Conservation (phyloP, 1,140 invertebrate species). For the Drosophila nebulosa region DNA sequence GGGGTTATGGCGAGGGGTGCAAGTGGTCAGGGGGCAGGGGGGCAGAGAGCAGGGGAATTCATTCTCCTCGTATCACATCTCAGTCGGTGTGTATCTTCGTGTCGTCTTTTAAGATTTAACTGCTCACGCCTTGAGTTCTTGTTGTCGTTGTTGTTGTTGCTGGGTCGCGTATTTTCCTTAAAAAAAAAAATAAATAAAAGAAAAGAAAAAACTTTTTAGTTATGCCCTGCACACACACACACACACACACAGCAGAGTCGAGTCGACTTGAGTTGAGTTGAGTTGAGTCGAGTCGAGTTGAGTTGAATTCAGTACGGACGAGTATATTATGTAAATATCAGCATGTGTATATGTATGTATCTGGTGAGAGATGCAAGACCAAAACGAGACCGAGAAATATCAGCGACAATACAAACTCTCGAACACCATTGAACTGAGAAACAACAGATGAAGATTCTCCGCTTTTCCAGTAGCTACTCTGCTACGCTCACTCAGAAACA, state of each 20-base stretch:
- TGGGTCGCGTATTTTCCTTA: slow-evolving; percentile 37
- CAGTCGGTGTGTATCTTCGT: background rate
- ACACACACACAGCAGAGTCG: too few relatives aligned
- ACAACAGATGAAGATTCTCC: too few relatives aligned
- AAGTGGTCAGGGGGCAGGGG: too few relatives aligned
- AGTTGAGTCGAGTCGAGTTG: slow-evolving; percentile 14
- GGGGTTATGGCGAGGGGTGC: too few relatives aligned
- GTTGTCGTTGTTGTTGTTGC: slow-evolving; percentile 13
- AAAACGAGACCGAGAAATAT: slow-evolving; percentile 14
- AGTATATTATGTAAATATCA: slow-evolving; percentile 63
- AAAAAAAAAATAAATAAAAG: slow-evolving; percentile 25
- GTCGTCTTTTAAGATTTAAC: slow-evolving; percentile 2
- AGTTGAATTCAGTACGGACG: slow-evolving; percentile 12
- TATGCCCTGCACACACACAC: slow-evolving; percentile 3
- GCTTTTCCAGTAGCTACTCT: too few relatives aligned
- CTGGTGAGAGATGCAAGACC: slow-evolving; percentile 3
- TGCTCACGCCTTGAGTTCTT: slow-evolving; percentile 9
- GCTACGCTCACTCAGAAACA: too few relatives aligned
- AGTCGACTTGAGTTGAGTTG: slow-evolving; percentile 23
- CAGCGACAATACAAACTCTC: background rate
- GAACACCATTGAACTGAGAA: background rate
- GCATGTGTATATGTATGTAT: slow-evolving; percentile 29
- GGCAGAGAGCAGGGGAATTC: too few relatives aligned
- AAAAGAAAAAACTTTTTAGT: slow-evolving; percentile 7
- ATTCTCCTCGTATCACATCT: too few relatives aligned